These are phyloP conservation scores for Episyrphus balteatus DNA, from an alignment of 1,140 invertebrate genomes.

Conservation along the genomic window DNA sequence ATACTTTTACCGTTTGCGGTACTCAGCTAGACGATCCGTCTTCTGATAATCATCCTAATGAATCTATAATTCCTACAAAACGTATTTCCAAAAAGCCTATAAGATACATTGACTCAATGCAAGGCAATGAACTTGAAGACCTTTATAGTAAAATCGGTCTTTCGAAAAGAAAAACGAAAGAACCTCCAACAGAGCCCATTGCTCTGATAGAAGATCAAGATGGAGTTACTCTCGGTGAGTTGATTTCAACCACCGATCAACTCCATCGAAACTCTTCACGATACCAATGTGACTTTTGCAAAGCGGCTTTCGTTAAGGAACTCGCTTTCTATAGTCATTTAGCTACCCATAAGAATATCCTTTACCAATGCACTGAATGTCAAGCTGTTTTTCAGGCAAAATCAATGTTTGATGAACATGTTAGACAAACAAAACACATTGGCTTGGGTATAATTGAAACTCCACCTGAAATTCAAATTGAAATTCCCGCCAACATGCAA, in stretches of 20 bases:
- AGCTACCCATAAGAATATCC: neutral
- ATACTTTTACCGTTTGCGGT: neutral
- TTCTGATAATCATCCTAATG: neutral
- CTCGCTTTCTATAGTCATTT: neutral
- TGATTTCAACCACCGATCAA: neutral
- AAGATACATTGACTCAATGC: neutral
- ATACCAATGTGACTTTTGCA: constrained; percentile 4
- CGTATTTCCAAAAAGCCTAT: neutral
- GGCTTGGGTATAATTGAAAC: too few species aligned
- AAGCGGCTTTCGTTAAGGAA: neutral
- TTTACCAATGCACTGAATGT: constrained; percentile 5
- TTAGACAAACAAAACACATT: too few species aligned
- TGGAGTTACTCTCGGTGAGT: constrained; percentile 1
- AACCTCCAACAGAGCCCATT: neutral
- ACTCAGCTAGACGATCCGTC: neutral
- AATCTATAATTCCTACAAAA: neutral
- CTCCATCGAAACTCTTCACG: neutral
- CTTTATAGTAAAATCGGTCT: neutral
- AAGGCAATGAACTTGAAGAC: neutral
- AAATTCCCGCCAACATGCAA: too few species aligned
- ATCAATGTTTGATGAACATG: too few species aligned
- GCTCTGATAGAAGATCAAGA: neutral
- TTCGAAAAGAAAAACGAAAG: neutral
- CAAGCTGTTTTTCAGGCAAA: neutral
- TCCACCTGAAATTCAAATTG: too few species aligned